A percentile compares a stretch with the other conserved stretches of the same genome.
These are phyloP conservation scores for Deroplatys truncata DNA, from an alignment of 2,888 invertebrate genomes.

Conservation along the genomic window DNA sequence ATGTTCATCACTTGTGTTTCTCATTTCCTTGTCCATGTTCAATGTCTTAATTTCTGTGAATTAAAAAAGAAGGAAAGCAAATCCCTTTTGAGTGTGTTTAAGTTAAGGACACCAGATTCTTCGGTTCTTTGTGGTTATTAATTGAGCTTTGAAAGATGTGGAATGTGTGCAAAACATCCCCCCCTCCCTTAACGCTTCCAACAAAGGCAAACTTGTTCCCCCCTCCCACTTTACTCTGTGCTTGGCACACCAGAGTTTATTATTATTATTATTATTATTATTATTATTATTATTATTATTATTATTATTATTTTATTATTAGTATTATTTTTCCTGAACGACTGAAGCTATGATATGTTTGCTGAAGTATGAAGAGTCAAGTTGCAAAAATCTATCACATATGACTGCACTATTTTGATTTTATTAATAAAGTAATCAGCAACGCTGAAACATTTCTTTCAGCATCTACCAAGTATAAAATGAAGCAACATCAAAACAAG, in stretches of 20 bases:
- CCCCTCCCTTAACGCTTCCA: not conserved
- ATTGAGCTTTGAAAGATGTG: slow-evolving; percentile 14
- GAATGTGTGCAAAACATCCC: slow-evolving; percentile 2
- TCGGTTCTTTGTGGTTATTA: not conserved
- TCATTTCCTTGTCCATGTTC: not conserved
- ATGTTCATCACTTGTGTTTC: not conserved
- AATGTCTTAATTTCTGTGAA: not conserved
- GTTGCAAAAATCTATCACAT: not conserved
- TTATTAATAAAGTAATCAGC: not conserved
- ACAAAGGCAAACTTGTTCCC: slow-evolving; percentile 15
- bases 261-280: too few relatives aligned
- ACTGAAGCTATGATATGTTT: not conserved
- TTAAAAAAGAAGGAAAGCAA: not conserved
- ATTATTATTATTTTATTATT: too few relatives aligned
- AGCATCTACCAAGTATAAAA: not conserved
- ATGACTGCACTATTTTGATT: not conserved
- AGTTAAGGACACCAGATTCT: not conserved
- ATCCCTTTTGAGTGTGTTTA: not conserved
- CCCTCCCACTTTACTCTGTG: not conserved
- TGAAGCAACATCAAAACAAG: not conserved
- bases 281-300: too few relatives aligned
- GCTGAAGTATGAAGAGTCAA: not conserved
- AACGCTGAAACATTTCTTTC: too few relatives aligned
- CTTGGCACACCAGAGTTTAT: too few relatives aligned
- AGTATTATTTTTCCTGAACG: not conserved